A percentile compares a stretch with the other conserved stretches of the same genome.
Conservation (phyloP, 2,113 vertebrate genomes). For the Hucho hucho region DNA sequence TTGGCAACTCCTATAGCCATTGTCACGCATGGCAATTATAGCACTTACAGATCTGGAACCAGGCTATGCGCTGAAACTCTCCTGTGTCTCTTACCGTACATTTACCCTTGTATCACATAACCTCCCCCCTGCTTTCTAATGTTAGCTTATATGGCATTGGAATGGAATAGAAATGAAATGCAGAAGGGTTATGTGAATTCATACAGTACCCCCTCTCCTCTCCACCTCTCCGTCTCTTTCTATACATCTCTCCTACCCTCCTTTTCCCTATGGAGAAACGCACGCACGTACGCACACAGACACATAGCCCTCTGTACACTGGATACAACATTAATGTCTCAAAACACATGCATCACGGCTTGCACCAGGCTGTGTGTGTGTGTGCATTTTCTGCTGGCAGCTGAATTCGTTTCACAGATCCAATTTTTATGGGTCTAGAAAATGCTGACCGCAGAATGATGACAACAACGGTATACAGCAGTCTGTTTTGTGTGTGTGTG, state of each 20-base stretch:
- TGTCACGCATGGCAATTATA: too few relatives aligned
- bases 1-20: too few relatives aligned
- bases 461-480: too few relatives aligned
- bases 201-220: neutral
- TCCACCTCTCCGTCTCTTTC: slow-evolving; percentile 6
- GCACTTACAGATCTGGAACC: too few relatives aligned
- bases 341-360: slow-evolving; percentile 21
- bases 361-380: too few relatives aligned
- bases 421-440: too few relatives aligned
- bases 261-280: slow-evolving; percentile 22
- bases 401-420: too few relatives aligned
- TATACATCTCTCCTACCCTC: slow-evolving; percentile 17
- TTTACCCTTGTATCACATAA: slow-evolving; percentile 9
- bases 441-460: too few relatives aligned
- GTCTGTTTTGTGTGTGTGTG: too few relatives aligned
- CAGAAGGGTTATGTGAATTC: neutral
- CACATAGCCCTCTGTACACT: slow-evolving; percentile 30
- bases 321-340: slow-evolving; percentile 4
- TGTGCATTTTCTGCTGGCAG: too few relatives aligned
- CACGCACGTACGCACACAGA: slow-evolving; percentile 14
- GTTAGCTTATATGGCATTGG: neutral
- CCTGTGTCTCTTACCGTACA: slow-evolving; percentile 30
- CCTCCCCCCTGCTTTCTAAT: too few relatives aligned
- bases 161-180: slow-evolving; percentile 38
- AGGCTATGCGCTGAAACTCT: too few relatives aligned